Conservation (phyloP, 1,140 invertebrate genomes). For the Trichogramma pretiosum region DNA sequence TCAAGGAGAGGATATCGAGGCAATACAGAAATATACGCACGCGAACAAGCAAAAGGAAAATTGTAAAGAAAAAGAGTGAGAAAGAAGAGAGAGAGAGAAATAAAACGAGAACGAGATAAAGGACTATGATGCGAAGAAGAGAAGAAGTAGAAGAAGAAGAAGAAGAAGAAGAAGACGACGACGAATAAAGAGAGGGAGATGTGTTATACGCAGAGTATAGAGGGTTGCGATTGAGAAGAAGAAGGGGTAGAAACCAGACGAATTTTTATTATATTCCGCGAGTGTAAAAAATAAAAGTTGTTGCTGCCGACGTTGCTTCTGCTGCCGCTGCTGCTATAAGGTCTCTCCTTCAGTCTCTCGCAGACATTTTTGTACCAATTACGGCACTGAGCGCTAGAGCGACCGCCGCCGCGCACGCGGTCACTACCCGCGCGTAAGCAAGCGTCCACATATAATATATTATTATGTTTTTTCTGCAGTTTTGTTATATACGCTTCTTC, state of each 20-base stretch:
- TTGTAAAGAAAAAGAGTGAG: not conserved
- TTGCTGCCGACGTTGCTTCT: not conserved
- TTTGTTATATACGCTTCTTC: not conserved
- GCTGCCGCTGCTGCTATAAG: not conserved
- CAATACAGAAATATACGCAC: too few species aligned
- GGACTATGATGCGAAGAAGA: not conserved
- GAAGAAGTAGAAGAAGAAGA: constrained; percentile 3
- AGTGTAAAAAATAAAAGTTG: constrained; percentile 8
- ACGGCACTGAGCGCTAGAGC: constrained; percentile 7
- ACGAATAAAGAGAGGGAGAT: constrained; percentile 2
- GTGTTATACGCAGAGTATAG: not conserved
- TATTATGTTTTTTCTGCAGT: not conserved
- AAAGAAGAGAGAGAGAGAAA: constrained; percentile 17
- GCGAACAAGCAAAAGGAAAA: too few species aligned
- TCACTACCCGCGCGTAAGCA: too few species aligned
- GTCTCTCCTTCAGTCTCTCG: constrained; percentile 1
- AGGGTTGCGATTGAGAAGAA: not conserved
- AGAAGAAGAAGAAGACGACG: constrained; percentile 1
- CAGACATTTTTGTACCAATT: constrained; percentile 28
- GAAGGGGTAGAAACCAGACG: constrained; percentile 28
- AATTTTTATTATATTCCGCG: constrained; percentile 32
- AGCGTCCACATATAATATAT: not conserved
- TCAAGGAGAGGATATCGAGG: too few species aligned
- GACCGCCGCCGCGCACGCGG: not conserved
- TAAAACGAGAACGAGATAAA: not conserved